Percentiles rank a stretch among this genome's conserved stretches.
Conservation (phyloP, 2,888 invertebrate species). For the Lasioglossum vierecki region DNA sequence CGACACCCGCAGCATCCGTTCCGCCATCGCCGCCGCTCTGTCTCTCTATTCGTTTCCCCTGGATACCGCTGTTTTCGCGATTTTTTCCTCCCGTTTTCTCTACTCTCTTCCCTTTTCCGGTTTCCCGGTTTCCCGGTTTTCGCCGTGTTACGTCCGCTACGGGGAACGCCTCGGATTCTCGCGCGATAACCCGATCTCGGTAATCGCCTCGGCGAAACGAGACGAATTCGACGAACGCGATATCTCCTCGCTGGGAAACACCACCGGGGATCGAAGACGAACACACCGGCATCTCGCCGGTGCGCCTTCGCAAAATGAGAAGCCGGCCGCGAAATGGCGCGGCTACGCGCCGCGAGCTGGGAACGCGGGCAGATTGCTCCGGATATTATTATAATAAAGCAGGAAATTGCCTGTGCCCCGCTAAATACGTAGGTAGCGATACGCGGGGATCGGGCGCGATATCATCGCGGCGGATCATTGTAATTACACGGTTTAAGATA, state of each 20-base stretch:
- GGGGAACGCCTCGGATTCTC: neutral
- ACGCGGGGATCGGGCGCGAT: constrained; percentile 63
- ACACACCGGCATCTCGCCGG: constrained; percentile 32
- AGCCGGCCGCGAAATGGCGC: constrained; percentile 37
- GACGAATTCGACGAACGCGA: neutral
- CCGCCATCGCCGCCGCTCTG: neutral
- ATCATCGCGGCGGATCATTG: constrained; percentile 70
- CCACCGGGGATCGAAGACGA: neutral
- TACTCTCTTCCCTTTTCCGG: neutral
- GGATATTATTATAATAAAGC: constrained; percentile 74
- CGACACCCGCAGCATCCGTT: neutral
- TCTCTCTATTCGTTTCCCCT: neutral
- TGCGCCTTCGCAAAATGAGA: constrained; percentile 53
- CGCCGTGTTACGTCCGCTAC: neutral
- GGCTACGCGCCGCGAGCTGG: constrained; percentile 84
- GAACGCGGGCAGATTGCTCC: constrained; percentile 83
- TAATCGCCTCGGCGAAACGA: neutral
- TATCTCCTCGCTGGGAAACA: neutral
- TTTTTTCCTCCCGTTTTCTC: neutral
- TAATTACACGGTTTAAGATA: constrained; percentile 63
- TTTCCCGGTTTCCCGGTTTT: neutral
- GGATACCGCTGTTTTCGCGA: neutral
- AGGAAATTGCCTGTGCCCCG: constrained; percentile 71
- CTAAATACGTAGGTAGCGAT: constrained; percentile 71
- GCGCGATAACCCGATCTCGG: neutral